A percentile compares a stretch with the other conserved stretches of the same genome.
Conservation (phyloP, 2,797 vertebrate genomes). For the Sebastes goodei region DNA sequence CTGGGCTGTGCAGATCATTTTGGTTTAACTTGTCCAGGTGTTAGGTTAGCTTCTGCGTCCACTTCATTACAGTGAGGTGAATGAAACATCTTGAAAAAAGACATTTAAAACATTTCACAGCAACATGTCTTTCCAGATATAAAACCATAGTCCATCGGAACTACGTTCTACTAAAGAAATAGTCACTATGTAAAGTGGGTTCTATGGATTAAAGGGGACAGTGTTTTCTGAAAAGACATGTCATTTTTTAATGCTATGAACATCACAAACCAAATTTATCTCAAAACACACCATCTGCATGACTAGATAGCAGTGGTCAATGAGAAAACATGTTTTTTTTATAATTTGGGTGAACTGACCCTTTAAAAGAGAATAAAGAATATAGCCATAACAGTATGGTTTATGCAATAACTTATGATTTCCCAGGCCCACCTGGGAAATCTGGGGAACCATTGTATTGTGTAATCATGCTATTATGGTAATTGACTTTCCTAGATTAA, state of each 20-base stretch:
- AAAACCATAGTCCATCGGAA: background rate
- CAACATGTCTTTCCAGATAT: background rate
- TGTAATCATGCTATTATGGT: slow-evolving; percentile 33
- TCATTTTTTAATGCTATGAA: background rate
- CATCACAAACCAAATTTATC: background rate
- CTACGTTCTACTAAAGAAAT: background rate
- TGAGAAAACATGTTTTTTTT: background rate
- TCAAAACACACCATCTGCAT: background rate
- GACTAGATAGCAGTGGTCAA: background rate
- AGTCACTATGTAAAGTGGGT: too few relatives aligned
- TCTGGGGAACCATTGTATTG: background rate
- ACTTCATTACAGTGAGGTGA: too few relatives aligned
- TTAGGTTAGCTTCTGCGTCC: too few relatives aligned
- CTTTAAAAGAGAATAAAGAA: background rate
- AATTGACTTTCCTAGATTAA: slow-evolving; percentile 35
- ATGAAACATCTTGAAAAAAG: too few relatives aligned
- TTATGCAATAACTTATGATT: background rate
- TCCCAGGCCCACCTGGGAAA: background rate
- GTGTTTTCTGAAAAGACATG: background rate
- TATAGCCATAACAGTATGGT: background rate
- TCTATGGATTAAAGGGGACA: background rate
- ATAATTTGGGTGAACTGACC: background rate
- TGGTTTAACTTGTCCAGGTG: too few relatives aligned
- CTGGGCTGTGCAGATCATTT: too few relatives aligned
- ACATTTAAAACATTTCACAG: too few relatives aligned